Evolutionary conservation across 2,797 vertebrate species (phyloP).

Genomic region (Premnoplex brunnescens): DNA sequence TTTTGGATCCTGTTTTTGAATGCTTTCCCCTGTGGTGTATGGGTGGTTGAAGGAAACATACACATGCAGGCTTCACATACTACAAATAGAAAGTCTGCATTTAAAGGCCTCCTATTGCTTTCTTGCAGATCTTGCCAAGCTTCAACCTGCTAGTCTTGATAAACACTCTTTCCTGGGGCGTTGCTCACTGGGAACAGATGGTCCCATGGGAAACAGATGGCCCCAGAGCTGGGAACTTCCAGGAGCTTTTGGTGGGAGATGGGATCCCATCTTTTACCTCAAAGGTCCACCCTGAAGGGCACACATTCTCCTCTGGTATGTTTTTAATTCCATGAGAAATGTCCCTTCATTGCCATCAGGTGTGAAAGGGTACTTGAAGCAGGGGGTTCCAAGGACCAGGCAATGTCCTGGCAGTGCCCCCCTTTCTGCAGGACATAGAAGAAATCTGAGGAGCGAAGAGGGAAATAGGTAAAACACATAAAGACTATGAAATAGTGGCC

Average conservation of each 20-base stretch:
- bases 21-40: constrained; percentile 28
- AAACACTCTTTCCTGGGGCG: constrained; percentile 23
- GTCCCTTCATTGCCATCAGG: background rate
- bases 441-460: background rate
- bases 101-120: constrained; percentile 51
- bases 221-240: constrained; percentile 19
- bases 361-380: background rate
- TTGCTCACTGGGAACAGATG: constrained; percentile 51
- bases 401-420: background rate
- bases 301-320: background rate
- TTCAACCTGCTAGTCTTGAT: constrained; percentile 53
- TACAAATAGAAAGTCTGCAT: constrained; percentile 59
- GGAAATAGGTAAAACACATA: background rate
- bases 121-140: constrained; percentile 38
- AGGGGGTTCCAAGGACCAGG: background rate
- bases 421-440: background rate
- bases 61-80: background rate
- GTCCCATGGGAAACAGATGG: constrained; percentile 38
- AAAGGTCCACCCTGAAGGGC: background rate
- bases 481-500: background rate
- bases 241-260: constrained; percentile 7
- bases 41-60: constrained; percentile 35
- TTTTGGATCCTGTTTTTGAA: constrained; percentile 42
- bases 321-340: background rate
- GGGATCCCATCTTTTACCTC: constrained; percentile 9